A percentile compares a stretch with the other conserved stretches of the same genome.
These are phyloP conservation scores for Microhierax caerulescens DNA, from an alignment of 2,797 vertebrate species.

Conservation along the genomic window DNA sequence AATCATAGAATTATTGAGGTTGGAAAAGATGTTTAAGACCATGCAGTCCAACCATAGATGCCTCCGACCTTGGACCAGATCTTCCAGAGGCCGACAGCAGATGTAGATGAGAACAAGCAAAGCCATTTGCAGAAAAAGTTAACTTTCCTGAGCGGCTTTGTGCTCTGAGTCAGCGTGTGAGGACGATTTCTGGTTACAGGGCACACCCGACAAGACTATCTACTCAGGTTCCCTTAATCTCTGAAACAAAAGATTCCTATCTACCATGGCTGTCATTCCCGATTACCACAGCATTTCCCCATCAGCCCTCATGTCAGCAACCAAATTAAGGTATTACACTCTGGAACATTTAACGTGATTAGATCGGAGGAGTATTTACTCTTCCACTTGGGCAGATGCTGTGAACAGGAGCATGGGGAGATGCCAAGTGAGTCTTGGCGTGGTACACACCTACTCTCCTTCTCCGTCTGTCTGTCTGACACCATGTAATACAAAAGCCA, in stretches of 20 bases:
- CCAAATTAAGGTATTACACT: slow-evolving; percentile 56
- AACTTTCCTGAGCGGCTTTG: background rate
- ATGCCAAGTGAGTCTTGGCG: background rate
- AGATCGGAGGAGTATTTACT: slow-evolving; percentile 6
- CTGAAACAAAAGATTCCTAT: slow-evolving; percentile 27
- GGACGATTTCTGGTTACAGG: background rate
- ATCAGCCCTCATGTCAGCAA: slow-evolving; percentile 50
- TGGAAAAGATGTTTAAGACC: background rate
- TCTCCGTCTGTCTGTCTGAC: background rate
- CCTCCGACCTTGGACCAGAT: background rate
- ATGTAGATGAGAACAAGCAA: background rate
- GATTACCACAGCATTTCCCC: slow-evolving; percentile 33
- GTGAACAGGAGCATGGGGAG: background rate
- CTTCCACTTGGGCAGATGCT: background rate
- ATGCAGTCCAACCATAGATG: fast-evolving
- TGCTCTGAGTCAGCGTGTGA: background rate
- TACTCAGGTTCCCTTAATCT: background rate
- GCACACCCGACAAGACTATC: background rate
- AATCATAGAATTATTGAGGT: fast-evolving
- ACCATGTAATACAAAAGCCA: background rate
- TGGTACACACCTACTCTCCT: slow-evolving; percentile 15
- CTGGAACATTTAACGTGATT: slow-evolving; percentile 39
- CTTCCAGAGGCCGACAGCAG: fast-evolving
- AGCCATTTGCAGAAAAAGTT: background rate
- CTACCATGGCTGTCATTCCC: background rate